Conservation (phyloP, 2,113 vertebrate genomes). For the Nibea albiflora region DNA sequence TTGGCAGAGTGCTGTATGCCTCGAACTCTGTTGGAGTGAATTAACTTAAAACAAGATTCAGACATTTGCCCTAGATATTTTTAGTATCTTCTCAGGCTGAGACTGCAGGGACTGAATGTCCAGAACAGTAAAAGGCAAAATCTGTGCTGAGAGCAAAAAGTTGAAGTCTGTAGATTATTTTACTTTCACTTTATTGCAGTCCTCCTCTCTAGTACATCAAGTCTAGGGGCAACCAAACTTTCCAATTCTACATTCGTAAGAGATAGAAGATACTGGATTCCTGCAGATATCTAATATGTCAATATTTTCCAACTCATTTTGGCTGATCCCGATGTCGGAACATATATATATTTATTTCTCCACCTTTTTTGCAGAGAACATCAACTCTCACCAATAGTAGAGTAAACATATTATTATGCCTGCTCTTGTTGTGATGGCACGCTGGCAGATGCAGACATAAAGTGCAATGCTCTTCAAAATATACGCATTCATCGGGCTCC, state of each 20-base stretch:
- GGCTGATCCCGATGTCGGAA: too few species aligned
- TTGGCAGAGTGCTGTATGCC: conserved; percentile 62
- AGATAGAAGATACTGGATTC: too few species aligned
- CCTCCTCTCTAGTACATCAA: background rate
- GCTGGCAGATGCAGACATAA: too few species aligned
- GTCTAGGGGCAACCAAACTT: background rate
- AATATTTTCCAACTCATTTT: too few species aligned
- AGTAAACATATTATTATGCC: too few species aligned
- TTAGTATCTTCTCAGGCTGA: conserved; percentile 57
- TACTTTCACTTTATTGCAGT: conserved; percentile 12
- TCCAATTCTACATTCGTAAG: background rate
- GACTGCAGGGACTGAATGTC: conserved; percentile 52
- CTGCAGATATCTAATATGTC: too few species aligned
- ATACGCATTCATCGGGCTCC: too few species aligned
- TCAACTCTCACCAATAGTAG: too few species aligned
- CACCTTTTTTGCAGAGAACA: too few species aligned
- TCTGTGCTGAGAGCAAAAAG: conserved; percentile 35
- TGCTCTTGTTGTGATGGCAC: too few species aligned
- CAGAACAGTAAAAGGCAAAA: conserved; percentile 41
- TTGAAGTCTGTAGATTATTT: conserved; percentile 22
- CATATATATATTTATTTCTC: too few species aligned
- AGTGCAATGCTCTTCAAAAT: too few species aligned
- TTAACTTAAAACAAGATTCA: conserved; percentile 67
- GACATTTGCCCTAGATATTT: conserved; percentile 61
- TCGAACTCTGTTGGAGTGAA: conserved; percentile 62